A percentile compares a stretch with the other conserved stretches of the same genome.
These are phyloP conservation scores for Sclerurus mexicanus DNA, from an alignment of 2,113 vertebrate genomes.

Conservation along the genomic window DNA sequence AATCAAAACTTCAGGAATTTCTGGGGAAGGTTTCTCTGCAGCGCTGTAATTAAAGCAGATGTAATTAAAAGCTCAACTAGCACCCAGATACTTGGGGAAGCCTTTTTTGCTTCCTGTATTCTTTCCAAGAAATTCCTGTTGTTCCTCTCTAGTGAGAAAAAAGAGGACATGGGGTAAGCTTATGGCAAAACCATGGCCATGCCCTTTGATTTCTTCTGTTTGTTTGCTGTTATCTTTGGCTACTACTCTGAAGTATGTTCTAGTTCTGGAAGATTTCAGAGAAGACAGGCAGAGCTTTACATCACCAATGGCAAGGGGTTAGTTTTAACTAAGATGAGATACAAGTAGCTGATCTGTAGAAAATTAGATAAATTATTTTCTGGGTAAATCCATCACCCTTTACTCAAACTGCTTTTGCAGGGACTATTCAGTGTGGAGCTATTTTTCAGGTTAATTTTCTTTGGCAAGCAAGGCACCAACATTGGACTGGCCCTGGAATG, in stretches of 20 bases:
- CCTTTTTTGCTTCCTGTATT: neutral
- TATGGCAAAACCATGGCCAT: neutral
- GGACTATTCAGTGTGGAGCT: neutral
- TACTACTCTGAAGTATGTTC: neutral
- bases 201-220: neutral
- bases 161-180: neutral
- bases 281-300: neutral
- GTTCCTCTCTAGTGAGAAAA: rapidly evolving
- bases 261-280: neutral
- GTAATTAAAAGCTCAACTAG: neutral
- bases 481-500: neutral
- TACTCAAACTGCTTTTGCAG: neutral
- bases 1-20: neutral
- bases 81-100: neutral
- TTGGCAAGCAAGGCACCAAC: neutral
- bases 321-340: neutral
- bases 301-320: neutral
- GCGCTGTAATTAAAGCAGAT: neutral
- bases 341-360: neutral
- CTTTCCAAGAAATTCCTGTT: neutral
- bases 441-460: neutral
- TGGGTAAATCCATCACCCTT: neutral
- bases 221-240: neutral
- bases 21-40: neutral
- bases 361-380: neutral